Evolutionary conservation across 1,140 invertebrate genomes (phyloP).

Genomic region (Apis dorsata): DNA sequence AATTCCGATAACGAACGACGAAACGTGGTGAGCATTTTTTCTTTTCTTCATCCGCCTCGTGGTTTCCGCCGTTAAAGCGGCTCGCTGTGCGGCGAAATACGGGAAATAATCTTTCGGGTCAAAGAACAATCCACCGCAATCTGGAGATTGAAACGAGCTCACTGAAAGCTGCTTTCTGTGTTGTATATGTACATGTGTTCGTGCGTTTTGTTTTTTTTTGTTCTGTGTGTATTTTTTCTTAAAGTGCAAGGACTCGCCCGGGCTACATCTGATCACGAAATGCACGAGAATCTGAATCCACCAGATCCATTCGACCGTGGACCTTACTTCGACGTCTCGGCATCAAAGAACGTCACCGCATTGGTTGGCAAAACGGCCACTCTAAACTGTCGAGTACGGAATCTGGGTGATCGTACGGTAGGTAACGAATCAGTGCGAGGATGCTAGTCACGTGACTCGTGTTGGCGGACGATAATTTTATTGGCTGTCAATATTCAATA

Average conservation of each 20-base stretch:
- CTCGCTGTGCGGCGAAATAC: constrained; percentile 11
- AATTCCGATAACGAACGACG: constrained; percentile 43
- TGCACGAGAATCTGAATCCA: constrained; percentile 68
- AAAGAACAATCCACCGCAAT: constrained; percentile 46
- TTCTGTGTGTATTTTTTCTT: constrained; percentile 29
- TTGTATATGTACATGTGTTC: neutral
- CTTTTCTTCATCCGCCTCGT: neutral
- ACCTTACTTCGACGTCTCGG: constrained; percentile 87
- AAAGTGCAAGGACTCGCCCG: constrained; percentile 72
- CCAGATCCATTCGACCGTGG: constrained; percentile 81
- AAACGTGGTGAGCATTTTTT: constrained; percentile 29
- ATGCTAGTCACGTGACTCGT: neutral
- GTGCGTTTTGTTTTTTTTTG: neutral
- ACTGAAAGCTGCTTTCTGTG: neutral
- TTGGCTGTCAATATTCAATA: constrained; percentile 20
- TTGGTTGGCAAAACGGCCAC: constrained; percentile 89
- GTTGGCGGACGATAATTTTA: neutral
- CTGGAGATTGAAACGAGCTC: constrained; percentile 13
- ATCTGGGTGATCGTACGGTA: constrained; percentile 90
- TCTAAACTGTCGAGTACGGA: constrained; percentile 88
- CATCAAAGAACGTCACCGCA: constrained; percentile 89
- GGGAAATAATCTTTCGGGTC: constrained; percentile 37
- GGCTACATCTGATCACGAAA: constrained; percentile 72
- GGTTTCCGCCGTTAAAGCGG: constrained; percentile 15
- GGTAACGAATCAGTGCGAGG: neutral